Percentiles rank a stretch among this genome's conserved stretches.
Conservation (phyloP, 2,888 invertebrate species). For the Stomorhina lunata region DNA sequence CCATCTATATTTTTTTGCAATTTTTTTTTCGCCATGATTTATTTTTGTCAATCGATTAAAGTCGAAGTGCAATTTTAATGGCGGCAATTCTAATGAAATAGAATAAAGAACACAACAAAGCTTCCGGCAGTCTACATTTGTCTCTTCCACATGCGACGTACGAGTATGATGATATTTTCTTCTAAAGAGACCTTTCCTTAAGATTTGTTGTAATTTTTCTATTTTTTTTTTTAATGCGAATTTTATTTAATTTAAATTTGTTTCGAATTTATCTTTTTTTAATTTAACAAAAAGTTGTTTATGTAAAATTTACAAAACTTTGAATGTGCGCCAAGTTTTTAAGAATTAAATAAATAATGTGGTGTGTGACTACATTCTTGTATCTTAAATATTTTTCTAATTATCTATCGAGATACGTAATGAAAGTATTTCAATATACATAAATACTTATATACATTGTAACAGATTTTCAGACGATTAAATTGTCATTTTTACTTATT, state of each 20-base stretch:
- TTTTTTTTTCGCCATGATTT: slow-evolving; percentile 13
- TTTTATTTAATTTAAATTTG: slow-evolving; percentile 37
- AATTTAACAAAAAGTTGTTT: slow-evolving; percentile 45
- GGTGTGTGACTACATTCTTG: slow-evolving; percentile 1
- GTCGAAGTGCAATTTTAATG: slow-evolving; percentile 29
- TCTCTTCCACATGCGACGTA: no score
- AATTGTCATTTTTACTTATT: neutral
- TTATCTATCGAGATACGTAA: slow-evolving; percentile 46
- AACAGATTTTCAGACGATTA: neutral
- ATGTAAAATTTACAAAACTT: slow-evolving; percentile 60
- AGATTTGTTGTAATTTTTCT: neutral
- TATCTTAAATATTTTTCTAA: slow-evolving; percentile 39
- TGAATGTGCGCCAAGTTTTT: slow-evolving; percentile 60
- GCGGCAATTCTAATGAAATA: slow-evolving; percentile 14
- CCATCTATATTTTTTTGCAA: neutral
- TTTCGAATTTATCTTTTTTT: slow-evolving; percentile 39
- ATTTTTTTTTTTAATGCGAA: neutral
- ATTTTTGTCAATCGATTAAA: slow-evolving; percentile 61
- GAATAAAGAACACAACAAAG: neutral
- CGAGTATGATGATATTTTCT: neutral
- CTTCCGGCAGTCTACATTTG: slow-evolving; percentile 52
- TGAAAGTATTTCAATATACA: slow-evolving; percentile 8
- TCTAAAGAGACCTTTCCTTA: neutral
- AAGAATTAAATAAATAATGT: slow-evolving; percentile 33
- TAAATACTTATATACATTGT: neutral